Conservation (phyloP, 2,113 vertebrate species). For the Ophiodon elongatus region DNA sequence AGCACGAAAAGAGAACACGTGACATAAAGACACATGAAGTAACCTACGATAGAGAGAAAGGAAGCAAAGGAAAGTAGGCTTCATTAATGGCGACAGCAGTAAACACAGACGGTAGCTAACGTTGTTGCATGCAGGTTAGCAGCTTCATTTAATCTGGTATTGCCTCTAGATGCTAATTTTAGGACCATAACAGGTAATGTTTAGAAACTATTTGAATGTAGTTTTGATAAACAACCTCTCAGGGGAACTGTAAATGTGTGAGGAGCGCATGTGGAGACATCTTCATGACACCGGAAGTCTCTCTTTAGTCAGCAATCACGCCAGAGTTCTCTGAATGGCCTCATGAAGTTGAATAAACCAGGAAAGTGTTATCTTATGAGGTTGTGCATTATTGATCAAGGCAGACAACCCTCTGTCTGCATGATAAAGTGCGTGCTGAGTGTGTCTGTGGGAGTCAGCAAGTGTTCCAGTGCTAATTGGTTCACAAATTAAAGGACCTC, state of each 20-base stretch:
- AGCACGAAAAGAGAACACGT: background rate
- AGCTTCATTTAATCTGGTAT: background rate
- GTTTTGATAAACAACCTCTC: background rate
- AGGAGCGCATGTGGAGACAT: background rate
- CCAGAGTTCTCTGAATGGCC: background rate
- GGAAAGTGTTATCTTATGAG: constrained; percentile 15
- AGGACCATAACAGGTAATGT: background rate
- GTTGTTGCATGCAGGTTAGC: background rate
- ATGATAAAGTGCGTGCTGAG: constrained; percentile 15
- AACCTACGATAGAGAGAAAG: background rate
- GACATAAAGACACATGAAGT: no score
- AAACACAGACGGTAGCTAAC: no score
- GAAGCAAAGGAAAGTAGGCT: background rate
- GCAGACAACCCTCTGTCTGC: constrained; percentile 16
- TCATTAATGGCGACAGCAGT: no score
- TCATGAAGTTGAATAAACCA: constrained; percentile 7
- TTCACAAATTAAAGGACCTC: constrained; percentile 17
- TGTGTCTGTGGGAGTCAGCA: background rate
- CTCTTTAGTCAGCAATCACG: background rate
- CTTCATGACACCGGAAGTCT: background rate
- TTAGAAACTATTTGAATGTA: background rate
- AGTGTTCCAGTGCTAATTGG: constrained; percentile 8
- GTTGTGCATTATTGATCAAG: constrained; percentile 43
- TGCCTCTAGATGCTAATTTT: background rate
- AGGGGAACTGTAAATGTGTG: background rate